These are phyloP conservation scores for Hypotaenidia okinawae DNA, from an alignment of 2,797 vertebrate genomes.

Conservation along the genomic window DNA sequence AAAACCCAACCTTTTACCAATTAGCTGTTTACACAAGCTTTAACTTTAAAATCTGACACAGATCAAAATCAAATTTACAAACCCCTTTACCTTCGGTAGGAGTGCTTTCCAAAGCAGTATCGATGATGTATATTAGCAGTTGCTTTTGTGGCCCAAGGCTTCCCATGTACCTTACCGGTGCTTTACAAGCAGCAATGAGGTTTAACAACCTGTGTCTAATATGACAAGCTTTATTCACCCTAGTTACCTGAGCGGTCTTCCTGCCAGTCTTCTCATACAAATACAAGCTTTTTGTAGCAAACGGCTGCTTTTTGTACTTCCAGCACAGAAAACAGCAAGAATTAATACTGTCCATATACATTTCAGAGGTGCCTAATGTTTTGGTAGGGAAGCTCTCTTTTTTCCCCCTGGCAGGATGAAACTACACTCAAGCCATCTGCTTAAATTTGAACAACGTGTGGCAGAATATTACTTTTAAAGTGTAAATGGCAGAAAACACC, in stretches of 20 bases:
- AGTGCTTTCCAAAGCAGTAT: background rate
- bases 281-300: background rate
- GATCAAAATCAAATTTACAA: background rate
- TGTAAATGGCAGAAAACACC: fast-evolving
- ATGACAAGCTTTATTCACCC: background rate
- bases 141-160: background rate
- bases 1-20: background rate
- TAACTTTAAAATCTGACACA: background rate
- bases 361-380: background rate
- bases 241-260: no score
- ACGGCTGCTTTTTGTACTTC: background rate
- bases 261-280: background rate
- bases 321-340: background rate
- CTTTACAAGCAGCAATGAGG: background rate
- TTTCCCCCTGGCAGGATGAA: background rate
- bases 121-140: background rate
- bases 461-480: background rate
- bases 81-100: background rate
- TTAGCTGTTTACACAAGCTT: background rate
- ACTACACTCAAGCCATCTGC: background rate
- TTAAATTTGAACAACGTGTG: background rate
- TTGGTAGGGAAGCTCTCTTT: background rate
- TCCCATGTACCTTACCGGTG: background rate
- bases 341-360: fast-evolving
- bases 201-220: background rate